Base-by-base conservation (phyloP, 1,140 invertebrate genomes). In the Cardiocondyla obscurior region DNA sequence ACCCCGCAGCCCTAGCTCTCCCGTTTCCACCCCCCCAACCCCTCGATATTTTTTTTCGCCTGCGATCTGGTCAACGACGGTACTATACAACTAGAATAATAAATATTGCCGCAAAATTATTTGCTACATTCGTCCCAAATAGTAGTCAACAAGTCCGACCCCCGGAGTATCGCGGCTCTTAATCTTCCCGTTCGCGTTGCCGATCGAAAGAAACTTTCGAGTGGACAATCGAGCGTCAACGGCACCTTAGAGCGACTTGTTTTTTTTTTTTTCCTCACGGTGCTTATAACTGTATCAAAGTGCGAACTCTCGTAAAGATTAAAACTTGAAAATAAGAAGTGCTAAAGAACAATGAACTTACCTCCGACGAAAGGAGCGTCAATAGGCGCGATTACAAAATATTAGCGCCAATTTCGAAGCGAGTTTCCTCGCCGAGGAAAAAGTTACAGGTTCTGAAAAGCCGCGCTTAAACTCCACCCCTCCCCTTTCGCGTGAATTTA, bases 71-170 rank as follows among this genome's bases (percentile, higher is more conserved):
- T 81, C 72, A 85, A 90, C 81, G 85, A 82, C 44, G 42, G n/a
- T 83, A 83, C 74, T 90, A 89, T 89, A 88, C 81, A 89, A 90
- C 89, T 92, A 91, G 82, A 46, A 86, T 89, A 90, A 85, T 92
- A 90, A 88, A 90, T 92, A 91, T 90, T 92, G 90, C 89, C 88
- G 88, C 88, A 88, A 85, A 89, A 91, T 92, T 89, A 89, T 92
- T 91, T 89, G 88, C 90, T 90, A 91, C 88, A 87, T 90, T 90
- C 88, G 86, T 88, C 85, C 84, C 86, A 84, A 90, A 89, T 84
- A 90, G 87, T 88, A 88, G 84, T 88, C 86, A 89, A 89, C 85
- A 87, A 91, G 81, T 86, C 70, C 30, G 62, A 82, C 60, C 28
- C 62, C 83, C 55, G 85, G 85, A 87, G 81, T n/a, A 83, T 69